Evolutionary conservation across 92 coral and sea anemone species (phyloP).

Genomic region (Zoanthus sansibaricus): DNA sequence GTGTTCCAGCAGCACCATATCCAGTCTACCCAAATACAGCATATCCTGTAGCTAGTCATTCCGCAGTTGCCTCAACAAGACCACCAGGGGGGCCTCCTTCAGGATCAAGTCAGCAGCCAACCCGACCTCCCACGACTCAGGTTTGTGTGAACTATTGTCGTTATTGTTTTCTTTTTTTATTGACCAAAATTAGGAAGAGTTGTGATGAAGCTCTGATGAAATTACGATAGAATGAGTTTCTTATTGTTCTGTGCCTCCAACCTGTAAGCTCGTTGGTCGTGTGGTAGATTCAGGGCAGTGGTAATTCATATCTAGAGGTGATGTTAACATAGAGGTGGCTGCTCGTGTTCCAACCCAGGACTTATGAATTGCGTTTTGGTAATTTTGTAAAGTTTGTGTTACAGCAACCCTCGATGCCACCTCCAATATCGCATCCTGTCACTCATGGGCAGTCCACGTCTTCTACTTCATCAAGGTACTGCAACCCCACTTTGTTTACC

Average conservation of each 20-base stretch:
- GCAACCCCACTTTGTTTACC: background rate
- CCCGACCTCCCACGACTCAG: background rate
- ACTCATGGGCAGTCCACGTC: conserved; percentile 48
- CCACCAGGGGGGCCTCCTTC: conserved; percentile 24
- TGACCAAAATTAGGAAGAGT: background rate
- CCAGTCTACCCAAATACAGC: conserved; percentile 50
- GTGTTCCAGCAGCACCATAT: conserved; percentile 15
- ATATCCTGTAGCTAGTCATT: conserved; percentile 20
- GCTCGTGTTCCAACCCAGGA: no score
- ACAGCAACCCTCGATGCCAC: conserved; percentile 33
- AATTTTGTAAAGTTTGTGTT: background rate
- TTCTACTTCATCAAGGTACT: background rate
- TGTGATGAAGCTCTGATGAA: no score
- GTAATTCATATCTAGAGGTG: no score
- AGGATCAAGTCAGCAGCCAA: conserved; percentile 5
- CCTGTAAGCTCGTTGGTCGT: no score
- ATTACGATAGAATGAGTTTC: no score
- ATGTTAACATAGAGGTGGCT: no score
- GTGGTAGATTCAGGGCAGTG: no score
- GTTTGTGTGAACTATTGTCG: background rate
- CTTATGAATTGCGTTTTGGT: background rate
- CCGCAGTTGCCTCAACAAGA: background rate
- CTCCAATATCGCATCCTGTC: conserved; percentile 30
- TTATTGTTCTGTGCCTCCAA: no score
- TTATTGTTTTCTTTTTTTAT: background rate